Conservation (phyloP, 2,113 vertebrate genomes). For the Ptychochromis oligacanthus region DNA sequence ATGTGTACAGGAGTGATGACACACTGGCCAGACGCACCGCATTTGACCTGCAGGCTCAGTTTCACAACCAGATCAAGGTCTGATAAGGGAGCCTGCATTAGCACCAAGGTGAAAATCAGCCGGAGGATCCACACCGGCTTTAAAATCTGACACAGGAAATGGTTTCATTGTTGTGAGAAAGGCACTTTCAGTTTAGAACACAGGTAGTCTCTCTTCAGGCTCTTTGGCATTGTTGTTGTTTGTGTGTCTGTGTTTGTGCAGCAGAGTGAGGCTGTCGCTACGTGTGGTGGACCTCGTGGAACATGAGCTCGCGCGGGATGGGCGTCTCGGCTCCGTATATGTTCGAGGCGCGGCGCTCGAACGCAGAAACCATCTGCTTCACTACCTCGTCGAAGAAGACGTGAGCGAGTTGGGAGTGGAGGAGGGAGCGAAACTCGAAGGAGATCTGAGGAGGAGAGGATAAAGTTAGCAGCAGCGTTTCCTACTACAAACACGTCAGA, state of each 20-base stretch:
- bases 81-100: neutral
- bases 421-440: constrained; percentile 95
- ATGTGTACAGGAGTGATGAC: neutral
- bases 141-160: constrained; percentile 21
- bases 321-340: constrained; percentile 88
- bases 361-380: constrained; percentile 95
- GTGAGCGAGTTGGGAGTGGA: constrained; percentile 91
- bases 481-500: neutral
- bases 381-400: constrained; percentile 97
- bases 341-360: constrained; percentile 87
- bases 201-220: neutral
- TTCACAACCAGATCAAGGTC: neutral
- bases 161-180: constrained; percentile 45
- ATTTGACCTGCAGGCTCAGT: constrained; percentile 4
- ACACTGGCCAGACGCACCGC: neutral
- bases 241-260: neutral
- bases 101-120: constrained; percentile 13
- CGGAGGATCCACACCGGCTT: neutral
- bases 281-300: constrained; percentile 91
- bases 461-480: neutral
- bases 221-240: neutral
- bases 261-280: constrained; percentile 64
- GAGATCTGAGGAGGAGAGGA: constrained; percentile 83
- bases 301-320: constrained; percentile 92
- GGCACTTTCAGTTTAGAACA: constrained; percentile 62